Evolutionary conservation across 2,797 vertebrate species (phyloP), one percentile per base, ranked within the genome.

Genomic region (Oophaga sylvatica): DNA sequence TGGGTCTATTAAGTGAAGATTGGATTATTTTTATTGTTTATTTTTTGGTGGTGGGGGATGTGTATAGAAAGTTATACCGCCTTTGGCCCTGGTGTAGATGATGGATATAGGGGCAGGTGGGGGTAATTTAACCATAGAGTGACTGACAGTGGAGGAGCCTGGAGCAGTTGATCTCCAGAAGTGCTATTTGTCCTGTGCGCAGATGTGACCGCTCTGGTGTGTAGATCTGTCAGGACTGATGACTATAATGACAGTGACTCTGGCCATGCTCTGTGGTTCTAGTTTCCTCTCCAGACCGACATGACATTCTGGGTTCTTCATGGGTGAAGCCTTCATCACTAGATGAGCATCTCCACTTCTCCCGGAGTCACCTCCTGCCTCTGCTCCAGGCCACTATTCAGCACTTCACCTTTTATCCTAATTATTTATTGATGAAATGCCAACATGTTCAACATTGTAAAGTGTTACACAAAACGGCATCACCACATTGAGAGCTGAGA

Each of bases 361-460:
- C 26, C 9, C 53, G 10, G 73, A 68, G 26, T 41, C 35, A 41
- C 29, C 35, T 57, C n/a, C 31, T 41, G 78, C 48, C n/a, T 35
- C 59, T 26, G 41, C 56, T 73, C 12, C 53, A 84, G 68, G 67
- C 31, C 35, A 31, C 48, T 77, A 84, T 73, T 84, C 53, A 84
- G 20, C 57, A 73, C 57, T 73, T 73, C 63, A n/a, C 81, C 48
- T 83, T 83, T 83, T 71, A 83, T 83, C 67, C 67, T 83, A 57
- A 83, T 83, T 71, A 73, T 84, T 41, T 84, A 84, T 84, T 75
- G 70, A 84, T 84, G 71, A 73, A 84, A 56, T 22, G 70, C 70
- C 70, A 84, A 17, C 68, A n/a, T 83, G 16, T 45, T 62, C 82
- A 84, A 35, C 82, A 60, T 16, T 41, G 29, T 29, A 2, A 81